These are phyloP conservation scores for Hemicentrotus pulcherrimus DNA, from an alignment of 35 echinoderm and acorn worm species.

Conservation along the genomic window DNA sequence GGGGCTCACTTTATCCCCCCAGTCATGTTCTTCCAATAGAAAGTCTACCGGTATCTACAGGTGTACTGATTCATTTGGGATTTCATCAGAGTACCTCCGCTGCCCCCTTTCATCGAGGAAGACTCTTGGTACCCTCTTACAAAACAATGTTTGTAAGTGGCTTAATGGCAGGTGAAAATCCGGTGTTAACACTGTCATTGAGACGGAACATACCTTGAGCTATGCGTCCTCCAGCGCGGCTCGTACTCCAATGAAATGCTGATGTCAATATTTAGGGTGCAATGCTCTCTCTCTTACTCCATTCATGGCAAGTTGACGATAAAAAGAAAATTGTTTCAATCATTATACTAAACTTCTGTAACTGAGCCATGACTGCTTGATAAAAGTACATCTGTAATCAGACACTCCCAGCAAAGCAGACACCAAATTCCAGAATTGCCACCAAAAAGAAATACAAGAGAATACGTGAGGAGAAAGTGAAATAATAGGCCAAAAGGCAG, in stretches of 20 bases:
- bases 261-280: constrained; percentile 6
- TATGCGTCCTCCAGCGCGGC: not conserved
- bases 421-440: not conserved
- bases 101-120: not conserved
- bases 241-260: not conserved
- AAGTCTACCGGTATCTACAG: not conserved
- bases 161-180: not conserved
- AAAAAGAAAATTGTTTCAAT: constrained; percentile 6
- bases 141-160: not conserved
- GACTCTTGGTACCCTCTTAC: not conserved
- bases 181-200: not conserved
- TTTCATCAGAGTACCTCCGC: not conserved
- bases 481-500: not conserved
- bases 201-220: not conserved
- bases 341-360: not conserved
- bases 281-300: constrained; percentile 11
- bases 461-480: not conserved
- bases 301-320: not conserved
- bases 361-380: not conserved
- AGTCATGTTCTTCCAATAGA: not conserved
- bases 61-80: not conserved
- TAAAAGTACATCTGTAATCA: not conserved
- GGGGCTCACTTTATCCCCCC: not conserved
- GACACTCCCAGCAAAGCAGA: constrained; percentile 7
- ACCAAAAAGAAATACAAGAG: not conserved